Conservation (phyloP, 2,888 invertebrate species). For the Clivina fossor region DNA sequence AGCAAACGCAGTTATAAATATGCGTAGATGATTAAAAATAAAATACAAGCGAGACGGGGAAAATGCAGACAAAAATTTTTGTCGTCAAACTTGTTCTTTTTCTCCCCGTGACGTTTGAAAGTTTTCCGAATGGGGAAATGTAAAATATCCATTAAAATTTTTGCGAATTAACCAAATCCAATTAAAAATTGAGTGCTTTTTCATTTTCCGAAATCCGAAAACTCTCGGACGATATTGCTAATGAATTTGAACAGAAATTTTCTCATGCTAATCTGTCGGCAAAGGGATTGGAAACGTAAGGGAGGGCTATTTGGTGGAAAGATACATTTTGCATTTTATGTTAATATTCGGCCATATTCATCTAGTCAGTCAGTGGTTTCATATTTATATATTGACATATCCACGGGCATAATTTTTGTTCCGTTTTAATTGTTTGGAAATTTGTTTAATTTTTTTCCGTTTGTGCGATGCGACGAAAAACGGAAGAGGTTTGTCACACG, state of each 20-base stretch:
- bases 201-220: slow-evolving; percentile 51
- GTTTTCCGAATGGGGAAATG: slow-evolving; percentile 45
- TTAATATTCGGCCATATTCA: slow-evolving; percentile 32
- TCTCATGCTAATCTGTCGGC: slow-evolving; percentile 28
- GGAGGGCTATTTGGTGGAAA: background rate
- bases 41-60: background rate
- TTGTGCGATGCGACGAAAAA: too few species aligned
- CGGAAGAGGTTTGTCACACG: too few species aligned
- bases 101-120: slow-evolving; percentile 33
- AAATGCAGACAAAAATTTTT: slow-evolving; percentile 21
- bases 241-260: slow-evolving; percentile 28
- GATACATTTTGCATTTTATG: slow-evolving; percentile 19
- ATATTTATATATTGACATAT: slow-evolving; percentile 29
- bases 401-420: too few species aligned
- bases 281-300: background rate
- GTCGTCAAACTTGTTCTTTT: too few species aligned
- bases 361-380: slow-evolving; percentile 20
- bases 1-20: background rate
- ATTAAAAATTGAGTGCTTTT: slow-evolving; percentile 59
- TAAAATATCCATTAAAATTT: slow-evolving; percentile 56
- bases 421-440: slow-evolving; percentile 24
- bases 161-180: slow-evolving; percentile 56
- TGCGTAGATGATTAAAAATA: background rate
- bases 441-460: slow-evolving; percentile 24
- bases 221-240: slow-evolving; percentile 39